These are phyloP conservation scores for Adelges cooleyi DNA, from an alignment of 1,140 invertebrate genomes.

Conservation along the genomic window DNA sequence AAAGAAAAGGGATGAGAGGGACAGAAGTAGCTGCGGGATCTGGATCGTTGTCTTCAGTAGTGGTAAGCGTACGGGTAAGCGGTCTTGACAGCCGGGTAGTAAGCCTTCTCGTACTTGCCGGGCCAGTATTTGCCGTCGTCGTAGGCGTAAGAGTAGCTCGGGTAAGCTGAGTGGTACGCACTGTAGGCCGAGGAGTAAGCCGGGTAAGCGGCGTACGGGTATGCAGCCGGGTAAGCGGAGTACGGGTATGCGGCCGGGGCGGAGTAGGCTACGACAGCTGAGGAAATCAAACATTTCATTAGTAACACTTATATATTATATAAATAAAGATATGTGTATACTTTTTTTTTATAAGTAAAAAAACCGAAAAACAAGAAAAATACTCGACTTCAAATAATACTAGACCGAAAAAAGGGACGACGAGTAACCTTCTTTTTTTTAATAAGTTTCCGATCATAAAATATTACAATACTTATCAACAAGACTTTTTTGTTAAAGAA, in stretches of 20 bases:
- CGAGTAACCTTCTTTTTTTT: too few relatives aligned
- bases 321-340: too few relatives aligned
- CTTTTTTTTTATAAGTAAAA: too few relatives aligned
- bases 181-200: conserved; percentile 26
- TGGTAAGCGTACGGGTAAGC: conserved; percentile 4
- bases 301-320: too few relatives aligned
- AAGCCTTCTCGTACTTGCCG: conserved; percentile 32
- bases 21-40: neutral
- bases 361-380: too few relatives aligned
- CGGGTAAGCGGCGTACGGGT: conserved; percentile 28
- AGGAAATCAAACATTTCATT: too few relatives aligned
- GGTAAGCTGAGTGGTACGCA: conserved; percentile 29
- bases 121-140: conserved; percentile 34
- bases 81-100: conserved; percentile 4
- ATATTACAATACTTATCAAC: too few relatives aligned
- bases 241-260: conserved; percentile 18
- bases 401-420: too few relatives aligned
- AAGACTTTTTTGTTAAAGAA: too few relatives aligned
- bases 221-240: conserved; percentile 10
- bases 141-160: conserved; percentile 28
- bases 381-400: too few relatives aligned
- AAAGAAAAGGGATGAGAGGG: neutral
- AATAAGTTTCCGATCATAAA: too few relatives aligned
- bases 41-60: neutral
- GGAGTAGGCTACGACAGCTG: conserved; percentile 14